Base-by-base conservation (phyloP, 2,797 vertebrate genomes). In the Propithecus deckenii region DNA sequence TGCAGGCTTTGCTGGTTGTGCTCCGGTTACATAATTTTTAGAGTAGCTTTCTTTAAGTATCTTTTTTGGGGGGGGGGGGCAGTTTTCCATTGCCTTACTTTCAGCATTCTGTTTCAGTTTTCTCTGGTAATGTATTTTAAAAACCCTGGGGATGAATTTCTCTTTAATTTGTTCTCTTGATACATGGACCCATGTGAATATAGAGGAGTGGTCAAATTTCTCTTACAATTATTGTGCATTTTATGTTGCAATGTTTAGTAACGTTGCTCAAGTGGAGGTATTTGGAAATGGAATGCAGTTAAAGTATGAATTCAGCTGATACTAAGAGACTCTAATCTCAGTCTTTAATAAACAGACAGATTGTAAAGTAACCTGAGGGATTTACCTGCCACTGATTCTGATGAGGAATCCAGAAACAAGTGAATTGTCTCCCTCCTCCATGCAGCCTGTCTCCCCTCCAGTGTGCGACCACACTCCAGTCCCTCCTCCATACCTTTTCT, bases 141-240 rank as follows among this genome's bases (percentile, higher is more conserved):
- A 75, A 81, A 72, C 43, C 8, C n/a, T 46, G 43, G 57, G 69
- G 78, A 84, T 65, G 38, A 96, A 75, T 94, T 93, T 94, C 48
- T 78, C 72, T 86, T 97, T 96, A 91, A 79, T 93, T 94, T 96
- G 14, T 96, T 91, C 25, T 95, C 35, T 71, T 14, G 23, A 52
- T 90, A 50, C 8, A 80, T n/a, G 65, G 32, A 92, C 87, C 74
- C 71, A 81, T 43, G 38, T 50, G 52, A 48, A 74, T 57, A 59
- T 13, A 89, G 20, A 93, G 38, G 10, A 92, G n/a, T 4, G 74
- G 35, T 91, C 23, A 59, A 43, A 72, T 89, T 75, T 69, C 63
- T 93, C 74, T 93, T 86, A 55, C 20, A 78, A 87, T 91, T 86
- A 86, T 41, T 94, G 43, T 78, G 74, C 78, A 86, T 92, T 91